Conservation (phyloP, 2,888 invertebrate species). For the Callyntrura guangdongensis region DNA sequence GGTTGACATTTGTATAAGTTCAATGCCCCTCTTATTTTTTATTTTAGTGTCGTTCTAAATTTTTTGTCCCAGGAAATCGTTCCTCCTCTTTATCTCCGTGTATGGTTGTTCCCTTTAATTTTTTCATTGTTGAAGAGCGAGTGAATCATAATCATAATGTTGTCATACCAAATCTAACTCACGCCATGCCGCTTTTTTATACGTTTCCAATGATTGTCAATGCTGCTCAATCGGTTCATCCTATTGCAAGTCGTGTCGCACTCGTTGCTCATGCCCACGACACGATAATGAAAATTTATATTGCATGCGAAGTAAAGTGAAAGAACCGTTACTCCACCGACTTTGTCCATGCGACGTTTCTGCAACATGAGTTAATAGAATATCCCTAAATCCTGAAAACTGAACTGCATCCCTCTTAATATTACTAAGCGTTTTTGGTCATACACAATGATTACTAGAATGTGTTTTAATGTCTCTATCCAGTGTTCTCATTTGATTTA, state of each 20-base stretch:
- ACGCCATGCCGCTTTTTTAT: neutral
- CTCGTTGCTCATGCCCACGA: neutral
- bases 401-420: neutral
- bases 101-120: too few species aligned
- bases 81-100: too few species aligned
- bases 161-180: neutral
- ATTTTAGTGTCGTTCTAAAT: conserved; percentile 5
- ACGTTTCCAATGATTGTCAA: neutral
- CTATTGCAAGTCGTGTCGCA: neutral
- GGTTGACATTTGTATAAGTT: neutral
- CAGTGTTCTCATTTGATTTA: neutral
- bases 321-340: conserved; percentile 36
- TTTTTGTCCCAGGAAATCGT: conserved; percentile 42
- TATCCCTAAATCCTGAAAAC: neutral
- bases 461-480: conserved; percentile 8
- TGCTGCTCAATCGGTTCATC: neutral
- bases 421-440: neutral
- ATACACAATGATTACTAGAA: neutral
- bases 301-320: conserved; percentile 29
- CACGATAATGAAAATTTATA: neutral
- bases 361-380: conserved; percentile 38
- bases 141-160: conserved; percentile 38
- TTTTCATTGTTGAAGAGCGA: conserved; percentile 22
- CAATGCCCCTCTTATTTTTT: conserved; percentile 19
- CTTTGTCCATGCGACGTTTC: conserved; percentile 15